These are phyloP conservation scores for Himalopsyche tibetana DNA, from an alignment of 2,888 invertebrate genomes.

Conservation along the genomic window DNA sequence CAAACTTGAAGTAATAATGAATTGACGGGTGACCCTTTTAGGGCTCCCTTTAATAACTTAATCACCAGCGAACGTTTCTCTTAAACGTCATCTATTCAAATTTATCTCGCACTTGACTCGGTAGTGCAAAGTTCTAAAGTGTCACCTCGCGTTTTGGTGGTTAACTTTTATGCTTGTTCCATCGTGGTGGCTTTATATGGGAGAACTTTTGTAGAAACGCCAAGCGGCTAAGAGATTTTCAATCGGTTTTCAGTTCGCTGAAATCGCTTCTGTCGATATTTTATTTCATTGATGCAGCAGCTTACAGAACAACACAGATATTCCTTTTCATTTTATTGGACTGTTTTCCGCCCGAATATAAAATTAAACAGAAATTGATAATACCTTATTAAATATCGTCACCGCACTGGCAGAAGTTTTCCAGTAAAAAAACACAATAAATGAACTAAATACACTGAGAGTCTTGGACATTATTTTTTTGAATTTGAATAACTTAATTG, in stretches of 20 bases:
- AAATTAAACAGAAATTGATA: too few species aligned
- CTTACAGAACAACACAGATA: background rate
- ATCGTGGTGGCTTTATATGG: constrained; percentile 54
- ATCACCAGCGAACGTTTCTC: constrained; percentile 14
- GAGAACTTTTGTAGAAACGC: constrained; percentile 46
- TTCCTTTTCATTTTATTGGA: background rate
- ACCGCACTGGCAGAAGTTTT: too few species aligned
- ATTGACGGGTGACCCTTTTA: background rate
- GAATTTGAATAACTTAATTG: too few species aligned
- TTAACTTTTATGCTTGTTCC: constrained; percentile 55
- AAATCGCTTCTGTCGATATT: constrained; percentile 41
- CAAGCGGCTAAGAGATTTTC: constrained; percentile 50
- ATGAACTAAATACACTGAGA: too few species aligned
- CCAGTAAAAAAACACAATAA: too few species aligned
- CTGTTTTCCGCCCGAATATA: background rate
- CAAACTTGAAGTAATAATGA: background rate
- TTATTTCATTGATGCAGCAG: background rate
- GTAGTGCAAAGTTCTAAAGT: constrained; percentile 21
- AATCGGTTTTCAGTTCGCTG: constrained; percentile 53
- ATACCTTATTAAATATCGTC: too few species aligned
- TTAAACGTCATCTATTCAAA: constrained; percentile 36
- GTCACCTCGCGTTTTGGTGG: constrained; percentile 32
- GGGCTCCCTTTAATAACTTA: background rate
- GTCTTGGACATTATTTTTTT: too few species aligned
- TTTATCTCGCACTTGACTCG: constrained; percentile 2